A percentile compares a stretch with the other conserved stretches of the same genome.
Evolutionary conservation across 2,113 vertebrate genomes (phyloP).

Genomic region (Pao palembangensis): DNA sequence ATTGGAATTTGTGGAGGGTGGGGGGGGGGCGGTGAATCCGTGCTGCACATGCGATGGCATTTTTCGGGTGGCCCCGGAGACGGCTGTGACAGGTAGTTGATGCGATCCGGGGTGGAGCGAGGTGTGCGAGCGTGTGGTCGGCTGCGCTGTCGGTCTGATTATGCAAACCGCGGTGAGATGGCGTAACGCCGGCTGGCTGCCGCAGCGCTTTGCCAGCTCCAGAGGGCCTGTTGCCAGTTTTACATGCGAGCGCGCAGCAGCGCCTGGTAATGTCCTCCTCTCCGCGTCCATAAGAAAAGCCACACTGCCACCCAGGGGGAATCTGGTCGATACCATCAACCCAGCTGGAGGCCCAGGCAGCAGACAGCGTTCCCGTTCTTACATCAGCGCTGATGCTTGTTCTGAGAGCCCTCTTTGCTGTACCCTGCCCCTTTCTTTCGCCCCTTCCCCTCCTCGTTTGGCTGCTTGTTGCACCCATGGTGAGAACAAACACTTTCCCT

Average conservation of each 20-base stretch:
- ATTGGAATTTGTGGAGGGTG: background rate
- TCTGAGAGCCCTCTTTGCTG: constrained; percentile 57
- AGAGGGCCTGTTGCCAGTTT: constrained; percentile 50
- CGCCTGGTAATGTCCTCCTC: constrained; percentile 52
- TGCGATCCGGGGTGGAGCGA: constrained; percentile 42
- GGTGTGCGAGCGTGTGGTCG: constrained; percentile 57
- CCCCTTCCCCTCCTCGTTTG: constrained; percentile 62
- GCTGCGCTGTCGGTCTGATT: constrained; percentile 61
- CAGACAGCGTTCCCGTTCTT: constrained; percentile 61
- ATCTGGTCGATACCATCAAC: constrained; percentile 72
- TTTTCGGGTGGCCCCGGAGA: constrained; percentile 28
- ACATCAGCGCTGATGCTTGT: constrained; percentile 63
- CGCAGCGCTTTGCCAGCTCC: constrained; percentile 55
- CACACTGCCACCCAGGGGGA: constrained; percentile 54
- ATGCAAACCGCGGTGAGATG: constrained; percentile 64
- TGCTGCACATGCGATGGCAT: background rate
- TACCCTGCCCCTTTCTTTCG: constrained; percentile 51
- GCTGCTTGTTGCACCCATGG: constrained; percentile 72
- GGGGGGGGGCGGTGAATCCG: no score
- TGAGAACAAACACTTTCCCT: constrained; percentile 81
- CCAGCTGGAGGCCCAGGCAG: constrained; percentile 64
- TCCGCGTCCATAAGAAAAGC: constrained; percentile 62
- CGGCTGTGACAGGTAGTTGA: constrained; percentile 59
- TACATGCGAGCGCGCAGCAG: constrained; percentile 33
- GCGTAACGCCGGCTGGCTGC: constrained; percentile 52